Evolutionary conservation across 2,888 invertebrate genomes (phyloP).

Genomic region (Morpho deidamia): DNA sequence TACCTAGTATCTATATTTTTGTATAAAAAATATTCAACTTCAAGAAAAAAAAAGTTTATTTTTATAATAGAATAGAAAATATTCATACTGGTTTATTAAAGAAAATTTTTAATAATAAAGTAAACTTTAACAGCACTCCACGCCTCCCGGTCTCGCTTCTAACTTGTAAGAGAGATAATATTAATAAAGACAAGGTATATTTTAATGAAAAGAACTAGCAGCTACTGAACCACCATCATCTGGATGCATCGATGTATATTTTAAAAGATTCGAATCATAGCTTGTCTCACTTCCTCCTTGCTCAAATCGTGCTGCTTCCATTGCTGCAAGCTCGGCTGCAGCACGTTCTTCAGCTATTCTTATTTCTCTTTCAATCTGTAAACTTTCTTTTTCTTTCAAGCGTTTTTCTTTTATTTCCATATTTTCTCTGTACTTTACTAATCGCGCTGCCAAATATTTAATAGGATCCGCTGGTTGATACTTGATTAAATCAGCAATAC

Average conservation of each 20-base stretch:
- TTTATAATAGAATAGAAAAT: too few relatives aligned
- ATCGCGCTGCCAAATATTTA: constrained; percentile 49
- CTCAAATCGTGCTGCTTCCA: constrained; percentile 43
- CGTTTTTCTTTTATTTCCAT: constrained; percentile 52
- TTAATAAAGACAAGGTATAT: too few relatives aligned
- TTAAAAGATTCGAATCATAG: constrained; percentile 58
- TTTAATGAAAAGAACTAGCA: constrained; percentile 37
- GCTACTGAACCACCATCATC: constrained; percentile 34
- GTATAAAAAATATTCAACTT: too few relatives aligned
- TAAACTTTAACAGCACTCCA: too few relatives aligned
- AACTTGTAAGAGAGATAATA: too few relatives aligned
- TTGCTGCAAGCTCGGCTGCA: constrained; percentile 49
- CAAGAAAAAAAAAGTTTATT: too few relatives aligned
- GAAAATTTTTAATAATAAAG: too few relatives aligned
- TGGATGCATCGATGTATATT: constrained; percentile 42
- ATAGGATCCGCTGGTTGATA: constrained; percentile 66
- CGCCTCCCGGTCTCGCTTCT: too few relatives aligned
- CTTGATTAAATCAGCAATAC: constrained; percentile 59
- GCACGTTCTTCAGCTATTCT: constrained; percentile 51
- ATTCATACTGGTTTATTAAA: too few relatives aligned
- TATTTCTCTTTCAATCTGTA: constrained; percentile 51
- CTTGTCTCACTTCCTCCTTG: constrained; percentile 62
- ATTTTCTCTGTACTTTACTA: constrained; percentile 60
- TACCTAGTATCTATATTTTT: too few relatives aligned
- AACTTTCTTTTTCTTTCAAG: constrained; percentile 47